These are phyloP conservation scores for Neoaliturus tenellus DNA, from an alignment of 2,888 invertebrate species.

Conservation along the genomic window DNA sequence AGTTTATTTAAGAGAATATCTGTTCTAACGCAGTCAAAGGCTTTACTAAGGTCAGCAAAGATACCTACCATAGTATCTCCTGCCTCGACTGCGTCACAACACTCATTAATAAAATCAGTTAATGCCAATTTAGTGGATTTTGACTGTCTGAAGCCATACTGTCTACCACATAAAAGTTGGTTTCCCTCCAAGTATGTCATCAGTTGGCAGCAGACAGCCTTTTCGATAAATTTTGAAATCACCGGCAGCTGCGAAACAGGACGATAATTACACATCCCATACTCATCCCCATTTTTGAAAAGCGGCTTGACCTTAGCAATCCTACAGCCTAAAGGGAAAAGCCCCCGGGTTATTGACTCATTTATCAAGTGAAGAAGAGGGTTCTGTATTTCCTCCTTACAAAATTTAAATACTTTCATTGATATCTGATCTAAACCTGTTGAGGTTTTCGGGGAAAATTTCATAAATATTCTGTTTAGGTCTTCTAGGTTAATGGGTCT, in stretches of 20 bases:
- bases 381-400: background rate
- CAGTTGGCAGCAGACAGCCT: slow-evolving; percentile 20
- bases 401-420: background rate
- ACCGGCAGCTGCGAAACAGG: slow-evolving; percentile 18
- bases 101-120: slow-evolving; percentile 7
- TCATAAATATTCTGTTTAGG: background rate
- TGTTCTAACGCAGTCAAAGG: slow-evolving; percentile 1
- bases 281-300: background rate
- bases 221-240: slow-evolving; percentile 7
- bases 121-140: background rate
- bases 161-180: background rate
- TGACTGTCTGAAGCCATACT: slow-evolving; percentile 11
- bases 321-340: background rate
- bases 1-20: background rate
- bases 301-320: background rate
- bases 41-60: too few species aligned
- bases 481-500: background rate
- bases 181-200: background rate
- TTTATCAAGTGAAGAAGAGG: background rate
- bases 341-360: background rate
- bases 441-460: background rate
- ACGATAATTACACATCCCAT: slow-evolving; percentile 13
- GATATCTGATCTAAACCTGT: background rate
- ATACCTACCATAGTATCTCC: slow-evolving; percentile 3
- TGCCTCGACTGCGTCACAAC: background rate